Evolutionary conservation across 2,797 vertebrate species (phyloP), one percentile per base, ranked within the genome.

Genomic region (Atherinosoma microstoma): DNA sequence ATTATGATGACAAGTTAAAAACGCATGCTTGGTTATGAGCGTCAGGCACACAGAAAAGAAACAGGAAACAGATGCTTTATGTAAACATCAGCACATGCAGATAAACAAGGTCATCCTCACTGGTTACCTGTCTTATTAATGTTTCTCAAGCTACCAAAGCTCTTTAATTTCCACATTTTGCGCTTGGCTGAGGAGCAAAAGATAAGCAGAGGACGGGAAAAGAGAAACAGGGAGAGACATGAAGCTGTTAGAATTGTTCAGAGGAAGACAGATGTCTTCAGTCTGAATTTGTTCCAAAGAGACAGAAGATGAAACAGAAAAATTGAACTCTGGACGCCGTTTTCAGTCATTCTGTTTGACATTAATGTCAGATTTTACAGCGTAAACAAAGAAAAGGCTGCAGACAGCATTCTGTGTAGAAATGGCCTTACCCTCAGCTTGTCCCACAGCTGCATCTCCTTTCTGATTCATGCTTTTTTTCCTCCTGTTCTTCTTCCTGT

Each of bases 141-240:
- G 96, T 98, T 99, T 97, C 97, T 97, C 96, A 99, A 97, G 96
- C 98, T 99, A 99, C 98, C 97, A 96, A 99, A 98, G 95, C 97
- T 97, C 95, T 99, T 99, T 96, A 99, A 95, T 93, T 99, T 99
- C 98, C 98, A 99, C 97, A 99, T 98, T 98, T 98, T 99, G 95
- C 97, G 98, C 92, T 98, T 99, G 94, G 97, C 98, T 99, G 96
- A 89, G 72, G 90, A 89, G 90, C 71, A 16, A 93, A 82, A 92
- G 89, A 92, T 76, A 78, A 91, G 90, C 77, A 90, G 71, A 89
- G 84, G 76, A 73, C 73, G 73, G 82, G 73, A 66, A 75, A 76
- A 89, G 80, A 74, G 70, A 73, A 47, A 80, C 79, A 72, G 18
- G 64, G 42, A 60, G 79, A 85, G 87, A 83, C 89, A 79, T 35